Conservation (phyloP, 2,888 invertebrate species). For the Ophion slaviceki region DNA sequence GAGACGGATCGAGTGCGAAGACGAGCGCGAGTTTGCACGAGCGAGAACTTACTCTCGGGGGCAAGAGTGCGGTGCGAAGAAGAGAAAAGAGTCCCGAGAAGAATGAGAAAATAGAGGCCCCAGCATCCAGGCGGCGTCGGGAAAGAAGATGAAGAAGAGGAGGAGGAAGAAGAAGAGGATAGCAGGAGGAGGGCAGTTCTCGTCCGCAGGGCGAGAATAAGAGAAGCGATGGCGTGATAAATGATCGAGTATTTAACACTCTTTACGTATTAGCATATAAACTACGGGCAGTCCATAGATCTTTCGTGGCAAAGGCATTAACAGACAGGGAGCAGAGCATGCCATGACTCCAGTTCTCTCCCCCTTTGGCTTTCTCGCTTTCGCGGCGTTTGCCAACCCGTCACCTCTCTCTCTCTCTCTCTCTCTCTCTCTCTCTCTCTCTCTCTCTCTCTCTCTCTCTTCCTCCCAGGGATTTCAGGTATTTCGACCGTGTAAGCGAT, state of each 20-base stretch:
- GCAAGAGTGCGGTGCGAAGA: not conserved
- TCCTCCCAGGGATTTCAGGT: conserved; percentile 68
- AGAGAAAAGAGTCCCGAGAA: conserved; percentile 26
- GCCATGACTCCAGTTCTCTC: conserved; percentile 59
- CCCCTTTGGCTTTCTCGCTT: conserved; percentile 39
- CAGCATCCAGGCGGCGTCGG: conserved; percentile 12
- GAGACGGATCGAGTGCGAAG: conserved; percentile 4
- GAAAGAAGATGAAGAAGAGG: conserved; percentile 22
- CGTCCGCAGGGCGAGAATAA: conserved; percentile 71
- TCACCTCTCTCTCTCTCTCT: not conserved
- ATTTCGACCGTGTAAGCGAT: conserved; percentile 69
- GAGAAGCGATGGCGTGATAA: conserved; percentile 82
- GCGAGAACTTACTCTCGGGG: conserved; percentile 28
- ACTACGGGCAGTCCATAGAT: conserved; percentile 83
- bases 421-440: conserved; percentile 4
- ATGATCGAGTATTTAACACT: conserved; percentile 84
- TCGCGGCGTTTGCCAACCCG: conserved; percentile 5
- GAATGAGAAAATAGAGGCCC: conserved; percentile 40
- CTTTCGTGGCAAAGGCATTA: conserved; percentile 83
- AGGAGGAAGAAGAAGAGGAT: conserved; percentile 27
- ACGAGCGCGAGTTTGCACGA: conserved; percentile 3
- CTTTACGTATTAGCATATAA: conserved; percentile 84
- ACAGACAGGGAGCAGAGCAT: conserved; percentile 79
- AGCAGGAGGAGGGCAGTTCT: conserved; percentile 47
- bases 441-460: not conserved